These are phyloP conservation scores for Atta colombica DNA, from an alignment of 1,140 invertebrate species.

Conservation along the genomic window DNA sequence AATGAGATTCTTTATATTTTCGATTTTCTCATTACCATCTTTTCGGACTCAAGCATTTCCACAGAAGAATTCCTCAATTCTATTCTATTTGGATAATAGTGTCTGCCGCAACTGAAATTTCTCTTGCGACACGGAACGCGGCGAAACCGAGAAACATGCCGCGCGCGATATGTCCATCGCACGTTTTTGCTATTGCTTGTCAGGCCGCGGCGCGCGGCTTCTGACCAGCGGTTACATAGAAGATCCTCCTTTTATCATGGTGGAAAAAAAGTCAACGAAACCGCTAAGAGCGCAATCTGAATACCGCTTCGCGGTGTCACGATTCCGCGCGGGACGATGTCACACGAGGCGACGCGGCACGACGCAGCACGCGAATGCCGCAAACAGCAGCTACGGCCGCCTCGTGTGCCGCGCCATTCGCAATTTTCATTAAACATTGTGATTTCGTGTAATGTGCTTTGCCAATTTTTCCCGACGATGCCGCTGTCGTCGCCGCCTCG, in stretches of 20 bases:
- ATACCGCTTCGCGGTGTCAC: constrained; percentile 86
- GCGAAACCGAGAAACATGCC: constrained; percentile 27
- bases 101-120: constrained; percentile 53
- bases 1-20: not conserved
- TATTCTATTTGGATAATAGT: constrained; percentile 49
- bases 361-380: not conserved
- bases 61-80: not conserved
- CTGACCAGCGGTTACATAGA: constrained; percentile 84
- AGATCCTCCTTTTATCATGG: constrained; percentile 81
- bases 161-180: constrained; percentile 48
- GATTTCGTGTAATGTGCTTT: constrained; percentile 85
- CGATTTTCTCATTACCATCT: constrained; percentile 1
- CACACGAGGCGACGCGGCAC: constrained; percentile 78
- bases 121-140: constrained; percentile 52
- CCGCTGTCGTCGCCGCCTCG: constrained; percentile 34
- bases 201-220: constrained; percentile 69
- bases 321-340: constrained; percentile 79
- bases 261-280: constrained; percentile 84
- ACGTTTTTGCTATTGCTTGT: constrained; percentile 55
- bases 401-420: constrained; percentile 77
- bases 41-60: constrained; percentile 20
- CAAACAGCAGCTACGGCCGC: constrained; percentile 37
- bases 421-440: constrained; percentile 87
- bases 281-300: constrained; percentile 87
- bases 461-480: constrained; percentile 71